These are phyloP conservation scores for Colaptes auratus DNA, from an alignment of 2,113 vertebrate species.

Conservation along the genomic window DNA sequence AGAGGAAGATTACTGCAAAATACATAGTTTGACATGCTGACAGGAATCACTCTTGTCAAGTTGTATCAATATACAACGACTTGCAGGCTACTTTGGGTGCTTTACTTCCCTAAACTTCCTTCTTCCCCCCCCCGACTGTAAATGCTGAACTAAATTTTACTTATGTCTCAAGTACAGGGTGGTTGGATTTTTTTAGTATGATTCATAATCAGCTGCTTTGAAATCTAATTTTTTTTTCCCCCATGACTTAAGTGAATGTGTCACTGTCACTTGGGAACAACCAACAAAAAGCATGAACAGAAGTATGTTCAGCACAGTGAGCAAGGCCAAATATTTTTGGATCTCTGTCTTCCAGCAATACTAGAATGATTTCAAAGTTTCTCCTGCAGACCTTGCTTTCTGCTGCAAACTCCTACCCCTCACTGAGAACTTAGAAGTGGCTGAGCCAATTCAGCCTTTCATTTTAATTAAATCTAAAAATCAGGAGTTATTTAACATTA, in stretches of 20 bases:
- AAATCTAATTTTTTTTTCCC: constrained; percentile 26
- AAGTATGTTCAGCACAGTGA: constrained; percentile 8
- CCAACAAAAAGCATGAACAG: constrained; percentile 39
- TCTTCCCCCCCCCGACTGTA: neutral
- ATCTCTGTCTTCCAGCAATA: neutral
- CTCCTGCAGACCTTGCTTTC: neutral
- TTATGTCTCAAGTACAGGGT: neutral
- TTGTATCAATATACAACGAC: neutral
- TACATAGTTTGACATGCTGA: neutral
- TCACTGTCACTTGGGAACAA: constrained; percentile 65
- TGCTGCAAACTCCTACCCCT: neutral
- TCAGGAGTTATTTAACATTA: constrained; percentile 50
- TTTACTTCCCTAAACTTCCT: neutral
- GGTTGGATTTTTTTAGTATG: neutral
- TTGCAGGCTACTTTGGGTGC: neutral
- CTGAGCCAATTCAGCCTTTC: constrained; percentile 18
- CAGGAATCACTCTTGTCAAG: constrained; percentile 33
- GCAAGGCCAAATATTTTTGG: constrained; percentile 45
- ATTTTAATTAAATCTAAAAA: constrained; percentile 60
- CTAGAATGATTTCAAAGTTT: constrained; percentile 26
- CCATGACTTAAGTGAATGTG: constrained; percentile 50
- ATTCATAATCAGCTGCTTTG: constrained; percentile 60
- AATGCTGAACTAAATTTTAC: constrained; percentile 9
- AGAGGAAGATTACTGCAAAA: constrained; percentile 49
- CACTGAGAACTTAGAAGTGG: neutral